Evolutionary conservation across 2,888 invertebrate species (phyloP), one percentile per base, ranked within the genome.

Genomic region (Caenorhabditis sinica): DNA sequence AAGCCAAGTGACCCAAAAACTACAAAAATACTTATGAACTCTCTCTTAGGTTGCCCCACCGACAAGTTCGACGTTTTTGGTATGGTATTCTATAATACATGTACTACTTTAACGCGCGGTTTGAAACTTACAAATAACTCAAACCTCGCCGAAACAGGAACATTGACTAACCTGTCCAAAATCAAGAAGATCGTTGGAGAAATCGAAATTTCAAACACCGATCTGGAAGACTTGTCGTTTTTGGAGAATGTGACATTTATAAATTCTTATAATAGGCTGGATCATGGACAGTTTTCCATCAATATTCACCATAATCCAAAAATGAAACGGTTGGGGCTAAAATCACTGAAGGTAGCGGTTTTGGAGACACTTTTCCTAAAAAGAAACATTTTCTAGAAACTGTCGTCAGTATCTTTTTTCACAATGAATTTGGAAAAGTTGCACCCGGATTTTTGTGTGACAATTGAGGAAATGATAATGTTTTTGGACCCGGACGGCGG

Each of bases 291-390:
- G 15, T 13, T 63, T 1, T 15, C 20, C 43, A 5, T 65, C 1
- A 25, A 65, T 65, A 65, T 65, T 28, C 45, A 45, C 45, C 45
- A 65, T 45, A 65, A 65, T 45, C 17, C 28, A n/a, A 28, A 65
- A 3, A 45, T 65, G 45, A 65, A 28, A 13, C 6, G 8, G 0
- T 28, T 65, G 17, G 65, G 65, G n/a, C 28, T 25, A n/a, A 65
- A 45, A 6, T 4, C 28, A 6, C 15, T 65, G 28, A 65, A 65
- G n/a, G 65, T 45, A 8, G n/a, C n/a, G n/a, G n/a, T 15, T 2
- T 2, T 23, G 13, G 1, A 8, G 5, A 51, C 9, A 51, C 23
- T 8, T 51, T 23, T 3, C 51, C 28, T 25, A 11, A 13, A 25
- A 3, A 11, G 28, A 9, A 2, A n/a, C 9, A 23, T 33, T 63